Base-by-base conservation (phyloP, 92 coral and sea anemone species). In the Porites cylindrica region DNA sequence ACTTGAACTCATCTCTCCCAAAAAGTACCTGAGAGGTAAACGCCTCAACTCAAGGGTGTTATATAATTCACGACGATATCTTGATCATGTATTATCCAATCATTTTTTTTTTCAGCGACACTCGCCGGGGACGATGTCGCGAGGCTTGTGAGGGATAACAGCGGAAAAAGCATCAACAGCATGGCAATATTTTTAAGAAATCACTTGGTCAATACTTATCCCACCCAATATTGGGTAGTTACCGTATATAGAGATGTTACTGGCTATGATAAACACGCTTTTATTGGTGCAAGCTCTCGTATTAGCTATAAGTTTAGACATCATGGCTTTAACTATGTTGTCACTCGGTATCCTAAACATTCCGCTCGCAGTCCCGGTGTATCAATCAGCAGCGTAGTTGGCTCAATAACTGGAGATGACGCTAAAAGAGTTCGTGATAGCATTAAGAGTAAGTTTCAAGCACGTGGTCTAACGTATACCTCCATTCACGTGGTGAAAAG, bases 321-420 rank as follows among this genome's bases (percentile, higher is more conserved):
- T 23, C 23, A 8, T 23, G 73, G 73, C 1, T 38, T 50, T 24
- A 58, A 76, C 81, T 75, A 53, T 23, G 79, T 38, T 38, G 47
- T 38, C 47, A 38, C 47, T 38, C 47, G 47, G 47, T 38, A 38
- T 38, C 47, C 47, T 9, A 56, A 14, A 13, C 26, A 75, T 51
- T 8, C 24, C 21, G 20, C 65, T 21, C 81, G 67, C 64, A 0
- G 51, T 24, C 81, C 64, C 23, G 16, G 21, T 13, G 79, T 23
- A n/a, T 54, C 79, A n/a, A 51, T 76, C 19, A 21, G 51, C 5
- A 47, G 18, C 7, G 19, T 29, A 10, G 81, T 76, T 38, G 81
- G 81, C 21, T 58, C 81, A 23, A 21, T 14, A 6, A 76, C 32
- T 76, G 81, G 81, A 24, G 61, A 20, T 60, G 10, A 76, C 81